Percentiles rank a stretch among this genome's conserved stretches.
These are phyloP conservation scores for Drosophila prosaltans DNA, from an alignment of 1,140 invertebrate species.

Conservation along the genomic window DNA sequence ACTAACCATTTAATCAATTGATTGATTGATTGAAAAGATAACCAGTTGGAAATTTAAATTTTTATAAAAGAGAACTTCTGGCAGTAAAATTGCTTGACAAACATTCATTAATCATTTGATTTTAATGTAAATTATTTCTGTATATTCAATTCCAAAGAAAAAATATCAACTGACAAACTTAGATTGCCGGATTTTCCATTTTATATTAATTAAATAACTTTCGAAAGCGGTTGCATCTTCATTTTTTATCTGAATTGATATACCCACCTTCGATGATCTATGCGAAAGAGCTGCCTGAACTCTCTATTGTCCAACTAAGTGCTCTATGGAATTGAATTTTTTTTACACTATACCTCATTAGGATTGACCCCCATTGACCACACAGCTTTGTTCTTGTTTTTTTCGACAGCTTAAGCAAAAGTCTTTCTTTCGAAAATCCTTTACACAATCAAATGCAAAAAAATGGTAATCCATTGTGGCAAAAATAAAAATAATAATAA, in stretches of 20 bases:
- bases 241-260: too few species aligned
- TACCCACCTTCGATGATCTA: too few species aligned
- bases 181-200: background rate
- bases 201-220: too few species aligned
- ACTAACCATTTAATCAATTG: background rate
- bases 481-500: slow-evolving; percentile 23
- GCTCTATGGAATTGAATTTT: background rate
- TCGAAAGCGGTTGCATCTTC: too few species aligned
- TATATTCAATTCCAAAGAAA: background rate
- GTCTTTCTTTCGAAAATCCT: slow-evolving; percentile 44
- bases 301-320: background rate
- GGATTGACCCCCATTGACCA: background rate
- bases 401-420: slow-evolving; percentile 11
- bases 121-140: background rate
- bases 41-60: background rate
- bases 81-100: background rate
- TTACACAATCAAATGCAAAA: slow-evolving; percentile 54
- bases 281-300: too few species aligned
- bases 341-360: background rate
- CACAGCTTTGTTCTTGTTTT: too few species aligned
- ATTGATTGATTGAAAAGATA: background rate
- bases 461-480: slow-evolving; percentile 33
- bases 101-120: background rate
- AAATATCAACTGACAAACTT: too few species aligned
- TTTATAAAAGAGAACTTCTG: too few species aligned